Evolutionary conservation across 2,797 vertebrate species (phyloP), one percentile per base, ranked within the genome.

Genomic region (Rhincodon typus): DNA sequence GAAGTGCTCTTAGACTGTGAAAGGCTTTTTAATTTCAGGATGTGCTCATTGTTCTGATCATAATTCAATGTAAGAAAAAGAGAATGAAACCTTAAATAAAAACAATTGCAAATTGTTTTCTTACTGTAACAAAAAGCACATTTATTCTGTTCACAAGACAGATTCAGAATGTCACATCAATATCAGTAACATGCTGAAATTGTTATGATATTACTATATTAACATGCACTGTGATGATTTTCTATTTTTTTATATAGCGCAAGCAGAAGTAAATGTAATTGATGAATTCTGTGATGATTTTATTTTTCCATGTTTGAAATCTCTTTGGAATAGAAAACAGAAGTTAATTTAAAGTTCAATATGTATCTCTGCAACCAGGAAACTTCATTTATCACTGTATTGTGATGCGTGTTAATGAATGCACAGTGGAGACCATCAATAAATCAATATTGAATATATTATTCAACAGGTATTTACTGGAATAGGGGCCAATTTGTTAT

Each of bases 371-470:
- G 72, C 94, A 57, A 95, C 94, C 70, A 53, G 46, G 50, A 95
- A 95, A 95, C 25, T 72, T 74, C 94, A 95, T 95, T 77, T 95
- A 95, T 95, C 70, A 95, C 94, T 57, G 72, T 77, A 57, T 74
- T 74, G 94, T 77, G 70, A 74, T 74, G 94, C 72, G 69, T 74
- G 69, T 77, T 95, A 95, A 95, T 95, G 94, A 95, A 77, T 77
- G 42, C 70, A 95, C 94, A 95, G 50, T 50, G 70, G 70, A 95
- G 94, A 38, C 94, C 94, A 95, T 95, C 94, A 95, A 95, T 95
- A 95, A 95, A 77, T 95, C 94, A 95, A 95, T 95, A 74, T 77
- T 95, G 94, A 95, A 95, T 95, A 95, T 95, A 95, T 95, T 95
- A 95, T 95, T 95, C 94, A 95, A 95, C 94, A 95, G 46, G 94